A percentile compares a stretch with the other conserved stretches of the same genome.
phyloP scores from a whole-genome alignment of 2,113 vertebrate genomes.

The Gallinago undulata region DNA sequence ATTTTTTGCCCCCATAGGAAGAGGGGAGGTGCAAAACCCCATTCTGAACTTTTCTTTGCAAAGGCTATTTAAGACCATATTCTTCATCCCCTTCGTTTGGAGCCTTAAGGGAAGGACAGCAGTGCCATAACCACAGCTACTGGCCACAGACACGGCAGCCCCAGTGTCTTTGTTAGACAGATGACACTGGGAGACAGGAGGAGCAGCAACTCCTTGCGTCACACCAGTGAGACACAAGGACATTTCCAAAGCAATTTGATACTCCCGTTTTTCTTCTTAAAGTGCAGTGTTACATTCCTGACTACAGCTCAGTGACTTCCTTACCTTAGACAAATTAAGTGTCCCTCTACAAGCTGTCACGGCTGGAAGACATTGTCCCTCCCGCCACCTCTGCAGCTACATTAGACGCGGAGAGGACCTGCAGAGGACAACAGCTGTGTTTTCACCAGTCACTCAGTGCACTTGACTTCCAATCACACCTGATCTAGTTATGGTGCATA shows the following conservation, averaged over 20 bases:
- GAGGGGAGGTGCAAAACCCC: background rate
- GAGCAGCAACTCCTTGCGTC: background rate
- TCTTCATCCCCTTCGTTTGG: fast-evolving
- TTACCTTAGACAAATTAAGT: background rate
- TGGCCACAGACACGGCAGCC: fast-evolving
- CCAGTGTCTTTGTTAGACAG: background rate
- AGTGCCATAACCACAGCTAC: background rate
- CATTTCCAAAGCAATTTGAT: background rate
- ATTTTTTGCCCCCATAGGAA: background rate
- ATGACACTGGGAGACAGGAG: background rate
- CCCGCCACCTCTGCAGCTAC: background rate
- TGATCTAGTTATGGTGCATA: fast-evolving
- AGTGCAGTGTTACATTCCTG: background rate
- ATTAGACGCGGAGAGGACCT: fast-evolving
- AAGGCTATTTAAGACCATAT: background rate
- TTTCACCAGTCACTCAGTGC: background rate
- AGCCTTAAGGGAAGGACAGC: background rate
- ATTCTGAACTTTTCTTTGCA: background rate
- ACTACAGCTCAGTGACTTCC: background rate
- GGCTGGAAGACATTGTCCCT: background rate
- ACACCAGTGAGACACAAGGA: background rate
- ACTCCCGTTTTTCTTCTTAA: background rate
- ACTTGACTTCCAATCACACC: background rate
- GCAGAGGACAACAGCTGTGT: background rate
- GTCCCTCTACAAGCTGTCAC: background rate